phyloP scores from a whole-genome alignment of 92 coral and sea anemone species.

The Palythoa grandis region DNA sequence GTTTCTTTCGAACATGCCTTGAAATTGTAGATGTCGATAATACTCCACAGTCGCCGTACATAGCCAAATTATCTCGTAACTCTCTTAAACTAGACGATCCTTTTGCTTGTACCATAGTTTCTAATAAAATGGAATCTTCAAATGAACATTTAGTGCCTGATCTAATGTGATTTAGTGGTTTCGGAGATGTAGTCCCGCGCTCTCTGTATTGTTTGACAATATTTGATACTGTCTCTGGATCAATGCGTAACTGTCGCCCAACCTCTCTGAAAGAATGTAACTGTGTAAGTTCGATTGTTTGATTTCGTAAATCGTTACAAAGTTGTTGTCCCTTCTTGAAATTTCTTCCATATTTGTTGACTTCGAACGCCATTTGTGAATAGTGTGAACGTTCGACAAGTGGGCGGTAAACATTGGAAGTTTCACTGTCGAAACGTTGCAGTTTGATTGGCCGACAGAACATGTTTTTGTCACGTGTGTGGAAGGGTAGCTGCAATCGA shows the following conservation, averaged over 20 bases:
- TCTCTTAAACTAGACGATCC: conserved; percentile 57
- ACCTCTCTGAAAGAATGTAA: conserved; percentile 44
- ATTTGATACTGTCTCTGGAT: conserved; percentile 55
- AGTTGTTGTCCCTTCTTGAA: conserved; percentile 53
- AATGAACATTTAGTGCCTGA: conserved; percentile 52
- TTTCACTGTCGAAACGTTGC: too few relatives aligned
- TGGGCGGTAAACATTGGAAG: conserved; percentile 2
- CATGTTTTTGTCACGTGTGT: too few relatives aligned
- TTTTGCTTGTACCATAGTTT: conserved; percentile 56
- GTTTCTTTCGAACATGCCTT: conserved; percentile 53
- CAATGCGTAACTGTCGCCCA: conserved; percentile 33
- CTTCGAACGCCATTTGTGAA: conserved; percentile 38
- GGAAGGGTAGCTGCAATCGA: too few relatives aligned
- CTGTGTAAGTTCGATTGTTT: conserved; percentile 61
- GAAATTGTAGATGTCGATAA: conserved; percentile 56
- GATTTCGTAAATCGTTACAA: conserved; percentile 56
- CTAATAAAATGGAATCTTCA: conserved; percentile 59
- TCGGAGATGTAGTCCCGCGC: conserved; percentile 49
- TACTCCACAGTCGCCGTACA: conserved; percentile 40
- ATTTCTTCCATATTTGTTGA: conserved; percentile 55
- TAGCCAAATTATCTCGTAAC: conserved; percentile 33
- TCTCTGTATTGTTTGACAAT: conserved; percentile 51
- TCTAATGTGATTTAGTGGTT: conserved; percentile 49
- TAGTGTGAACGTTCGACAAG: background rate
- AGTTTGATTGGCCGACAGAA: too few relatives aligned